Evolutionary conservation across 2,888 invertebrate species (phyloP), one percentile per base, ranked within the genome.

Genomic region (Graphium colonna): DNA sequence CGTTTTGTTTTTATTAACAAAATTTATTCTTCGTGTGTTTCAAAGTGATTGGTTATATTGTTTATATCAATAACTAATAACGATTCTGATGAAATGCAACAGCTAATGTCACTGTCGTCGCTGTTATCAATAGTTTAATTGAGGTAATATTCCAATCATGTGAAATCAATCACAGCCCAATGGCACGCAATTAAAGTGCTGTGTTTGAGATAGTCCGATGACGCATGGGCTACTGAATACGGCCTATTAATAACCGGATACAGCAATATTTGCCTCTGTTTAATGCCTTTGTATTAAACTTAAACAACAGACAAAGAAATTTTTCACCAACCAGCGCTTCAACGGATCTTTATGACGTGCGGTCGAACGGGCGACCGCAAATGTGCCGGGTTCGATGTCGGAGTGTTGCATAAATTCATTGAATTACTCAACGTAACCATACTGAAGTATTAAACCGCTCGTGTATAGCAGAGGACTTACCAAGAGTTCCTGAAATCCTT

Each of bases 401-500:
- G 45, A 38, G 39, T 4, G 33, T 21, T 38, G 9, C 38, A 38
- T 17, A 49, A 49, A 53, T 18, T 39, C 28, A 52, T 41, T 31
- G 28, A 16, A 31, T 49, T 49, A 49, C 38, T 18, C 38, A 38
- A 38, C 15, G 15, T 28, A 40, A 40, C 43, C 21, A 38, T n/a
- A 51, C 47, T 47, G 38, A 4, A 38, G 13, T 38, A 47, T 47
- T 18, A 47, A 9, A 47, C 38, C 12, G 15, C n/a, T 36, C 2
- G 3, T 39, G 18, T 46, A 17, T 15, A 47, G 13, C 10, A 47
- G 18, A 38, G 15, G 52, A 84, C 91, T 90, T 70, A 92, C 93
- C 92, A 92, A 61, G 92, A 90, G 69, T 92, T 92, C 67, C 79
- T 87, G 17, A 90, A 71, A 64, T 90, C 89, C 67, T 91, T 91